Evolutionary conservation across 2,113 vertebrate species (phyloP).

Genomic region (Oenanthe melanoleuca): DNA sequence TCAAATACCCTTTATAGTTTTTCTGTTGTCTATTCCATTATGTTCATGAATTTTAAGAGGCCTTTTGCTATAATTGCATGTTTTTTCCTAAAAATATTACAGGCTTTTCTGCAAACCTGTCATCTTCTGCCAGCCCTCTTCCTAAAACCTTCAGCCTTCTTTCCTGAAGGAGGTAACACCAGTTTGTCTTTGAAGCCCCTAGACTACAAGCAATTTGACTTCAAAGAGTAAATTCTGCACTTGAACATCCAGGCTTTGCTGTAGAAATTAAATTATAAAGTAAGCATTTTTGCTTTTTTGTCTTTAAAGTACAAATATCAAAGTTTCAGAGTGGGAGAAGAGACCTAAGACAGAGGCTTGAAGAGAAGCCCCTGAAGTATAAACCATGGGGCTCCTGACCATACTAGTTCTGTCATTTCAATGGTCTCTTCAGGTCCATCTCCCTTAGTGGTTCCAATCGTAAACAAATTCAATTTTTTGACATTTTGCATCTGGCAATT

Average conservation of each 20-base stretch:
- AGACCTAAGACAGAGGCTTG: background rate
- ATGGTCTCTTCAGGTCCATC: background rate
- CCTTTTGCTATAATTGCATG: background rate
- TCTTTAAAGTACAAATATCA: background rate
- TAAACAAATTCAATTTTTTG: background rate
- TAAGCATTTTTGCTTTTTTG: background rate
- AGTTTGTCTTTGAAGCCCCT: constrained; percentile 31
- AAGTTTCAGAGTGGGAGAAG: background rate
- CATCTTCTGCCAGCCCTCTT: constrained; percentile 28
- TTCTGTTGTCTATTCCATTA: background rate
- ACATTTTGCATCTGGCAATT: background rate
- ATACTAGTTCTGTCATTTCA: background rate
- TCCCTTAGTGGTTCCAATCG: background rate
- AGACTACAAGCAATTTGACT: constrained; percentile 4
- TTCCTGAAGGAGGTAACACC: background rate
- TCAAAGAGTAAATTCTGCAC: constrained; percentile 33
- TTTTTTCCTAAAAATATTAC: constrained; percentile 33
- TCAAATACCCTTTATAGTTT: background rate
- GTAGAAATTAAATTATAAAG: constrained; percentile 6
- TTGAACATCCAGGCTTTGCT: background rate
- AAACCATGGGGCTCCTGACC: background rate
- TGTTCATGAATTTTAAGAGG: constrained; percentile 1
- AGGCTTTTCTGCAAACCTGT: constrained; percentile 34
- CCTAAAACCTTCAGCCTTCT: constrained; percentile 2
- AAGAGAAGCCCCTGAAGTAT: background rate